Evolutionary conservation across 2,888 invertebrate species (phyloP), one percentile per base, ranked within the genome.

Genomic region (Pterobdella sp.): DNA sequence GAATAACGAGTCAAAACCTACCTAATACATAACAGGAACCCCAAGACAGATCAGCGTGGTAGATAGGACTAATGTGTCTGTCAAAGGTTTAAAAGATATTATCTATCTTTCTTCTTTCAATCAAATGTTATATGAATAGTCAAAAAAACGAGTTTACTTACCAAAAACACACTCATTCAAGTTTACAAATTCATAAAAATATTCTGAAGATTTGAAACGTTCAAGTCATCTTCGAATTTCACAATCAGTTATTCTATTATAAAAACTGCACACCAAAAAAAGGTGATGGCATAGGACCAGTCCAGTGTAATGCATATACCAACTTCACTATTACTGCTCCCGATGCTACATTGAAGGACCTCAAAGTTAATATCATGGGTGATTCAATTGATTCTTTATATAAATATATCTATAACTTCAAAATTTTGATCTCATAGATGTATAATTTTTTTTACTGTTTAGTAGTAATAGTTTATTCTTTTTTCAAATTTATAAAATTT

Each of bases 271-370:
- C 49, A 89, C 90, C 81, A 88, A n/a, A n/a, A 22, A 56, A 22
- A 56, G 60, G 60, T 22, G 93, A 94, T 84, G 94, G 94, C 90
- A 0, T 92, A 72, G 89, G 90, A 0, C 84, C 93, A 80, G 91
- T 94, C 34, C 91, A 93, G 0, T 93, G 94, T 42, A 91, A 92
- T 60, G 88, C 90, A 72, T 86, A 90, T 3, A 91, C 94, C 77
- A 89, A 89, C 4, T 94, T 96, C 85, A 88, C 89, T 74, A 91
- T 95, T 72, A 92, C 93, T 82, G 92, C 93, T 36, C 91, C 93
- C 75, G 89, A 81, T 10, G 79, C 79, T 10, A 79, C 78, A 32
- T 76, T 80, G 29, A 78, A 78, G 35, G 83, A 84, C 72, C 76
- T 83, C 73, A 81, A 81, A 68, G 82, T 85, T 70, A 79, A 80